Evolutionary conservation across 2,888 invertebrate species (phyloP).

Genomic region (Cephus pygmeus): DNA sequence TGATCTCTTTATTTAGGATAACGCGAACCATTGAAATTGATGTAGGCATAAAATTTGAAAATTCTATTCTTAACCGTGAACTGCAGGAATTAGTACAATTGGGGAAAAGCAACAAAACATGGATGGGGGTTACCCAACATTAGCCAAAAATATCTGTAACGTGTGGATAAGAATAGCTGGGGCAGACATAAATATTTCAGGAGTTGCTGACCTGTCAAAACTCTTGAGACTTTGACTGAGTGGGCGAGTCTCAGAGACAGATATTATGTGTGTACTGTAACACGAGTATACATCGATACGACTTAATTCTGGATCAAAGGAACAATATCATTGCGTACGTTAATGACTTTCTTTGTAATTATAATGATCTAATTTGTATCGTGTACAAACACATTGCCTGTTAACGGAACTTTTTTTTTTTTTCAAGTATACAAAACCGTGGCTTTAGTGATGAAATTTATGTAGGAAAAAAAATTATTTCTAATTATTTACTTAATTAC

Average conservation of each 20-base stretch:
- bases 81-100: slow-evolving; percentile 9
- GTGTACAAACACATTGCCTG: too few species aligned
- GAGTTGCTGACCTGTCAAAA: slow-evolving; percentile 53
- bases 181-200: slow-evolving; percentile 44
- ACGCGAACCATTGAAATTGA: background rate
- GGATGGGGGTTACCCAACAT: slow-evolving; percentile 14
- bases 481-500: too few species aligned
- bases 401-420: too few species aligned
- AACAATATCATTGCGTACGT: background rate
- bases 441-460: too few species aligned
- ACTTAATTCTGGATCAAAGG: background rate
- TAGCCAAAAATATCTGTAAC: slow-evolving; percentile 13
- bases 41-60: background rate
- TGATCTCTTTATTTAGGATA: background rate
- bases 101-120: slow-evolving; percentile 10
- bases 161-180: slow-evolving; percentile 41
- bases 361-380: background rate
- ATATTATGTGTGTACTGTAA: slow-evolving; percentile 22
- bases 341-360: background rate
- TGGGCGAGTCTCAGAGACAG: slow-evolving; percentile 22
- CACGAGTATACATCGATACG: slow-evolving; percentile 9
- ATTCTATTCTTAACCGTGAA: background rate
- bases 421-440: background rate
- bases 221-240: slow-evolving; percentile 33
- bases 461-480: too few species aligned